These are phyloP conservation scores for Solea senegalensis DNA, from an alignment of 2,113 vertebrate genomes.

Conservation along the genomic window DNA sequence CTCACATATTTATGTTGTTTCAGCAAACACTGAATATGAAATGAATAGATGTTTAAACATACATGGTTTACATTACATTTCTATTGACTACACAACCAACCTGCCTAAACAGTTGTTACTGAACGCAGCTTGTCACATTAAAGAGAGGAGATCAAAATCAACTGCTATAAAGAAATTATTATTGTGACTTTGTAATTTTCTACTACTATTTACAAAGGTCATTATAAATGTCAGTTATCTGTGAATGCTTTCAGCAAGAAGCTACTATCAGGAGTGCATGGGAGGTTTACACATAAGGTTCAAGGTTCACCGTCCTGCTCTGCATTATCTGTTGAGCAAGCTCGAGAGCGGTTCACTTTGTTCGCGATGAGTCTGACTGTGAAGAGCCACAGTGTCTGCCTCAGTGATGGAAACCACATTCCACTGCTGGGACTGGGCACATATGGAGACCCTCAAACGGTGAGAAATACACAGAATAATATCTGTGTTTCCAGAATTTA, in stretches of 20 bases:
- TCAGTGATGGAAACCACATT: conserved; percentile 88
- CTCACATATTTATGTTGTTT: too few relatives aligned
- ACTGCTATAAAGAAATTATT: too few relatives aligned
- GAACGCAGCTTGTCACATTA: too few relatives aligned
- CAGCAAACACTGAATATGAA: too few relatives aligned
- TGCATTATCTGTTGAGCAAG: neutral
- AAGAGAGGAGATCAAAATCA: too few relatives aligned
- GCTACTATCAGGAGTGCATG: neutral
- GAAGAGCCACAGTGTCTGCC: conserved; percentile 80
- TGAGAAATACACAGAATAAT: conserved; percentile 66
- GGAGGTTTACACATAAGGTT: neutral
- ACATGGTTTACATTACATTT: too few relatives aligned
- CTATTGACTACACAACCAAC: too few relatives aligned
- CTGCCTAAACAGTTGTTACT: too few relatives aligned
- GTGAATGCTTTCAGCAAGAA: neutral
- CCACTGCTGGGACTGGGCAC: conserved; percentile 91
- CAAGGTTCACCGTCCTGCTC: conserved; percentile 24
- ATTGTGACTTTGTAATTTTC: too few relatives aligned
- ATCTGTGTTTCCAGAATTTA: neutral
- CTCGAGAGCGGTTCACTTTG: neutral
- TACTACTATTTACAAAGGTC: too few relatives aligned
- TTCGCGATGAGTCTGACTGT: conserved; percentile 78
- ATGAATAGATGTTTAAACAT: too few relatives aligned
- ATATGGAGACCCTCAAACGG: conserved; percentile 83
- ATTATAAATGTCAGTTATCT: neutral